phyloP scores from a whole-genome alignment of 2,113 vertebrate genomes.

The Psophia crepitans region DNA sequence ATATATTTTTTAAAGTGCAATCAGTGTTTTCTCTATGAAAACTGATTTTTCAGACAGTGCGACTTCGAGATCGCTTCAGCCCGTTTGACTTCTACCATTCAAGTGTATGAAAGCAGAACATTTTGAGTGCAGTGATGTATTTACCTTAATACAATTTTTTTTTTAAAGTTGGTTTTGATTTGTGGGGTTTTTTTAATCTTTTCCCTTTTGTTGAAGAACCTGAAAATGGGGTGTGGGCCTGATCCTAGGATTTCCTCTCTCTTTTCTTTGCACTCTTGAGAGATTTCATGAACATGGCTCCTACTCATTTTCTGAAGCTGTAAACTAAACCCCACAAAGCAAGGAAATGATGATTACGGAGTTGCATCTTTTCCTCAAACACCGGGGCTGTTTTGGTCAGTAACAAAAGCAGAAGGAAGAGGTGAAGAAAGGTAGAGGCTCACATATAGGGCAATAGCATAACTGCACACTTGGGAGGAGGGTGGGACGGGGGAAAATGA shows the following conservation, averaged over 20 bases:
- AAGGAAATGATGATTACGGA: not conserved
- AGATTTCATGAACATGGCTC: not conserved
- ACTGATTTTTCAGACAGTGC: not conserved
- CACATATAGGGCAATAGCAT: not conserved
- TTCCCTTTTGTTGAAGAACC: not conserved
- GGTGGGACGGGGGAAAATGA: not conserved
- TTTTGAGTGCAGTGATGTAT: not conserved
- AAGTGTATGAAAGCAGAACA: not conserved
- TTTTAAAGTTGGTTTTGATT: too few relatives aligned
- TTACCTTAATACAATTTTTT: not conserved
- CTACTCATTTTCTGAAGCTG: not conserved
- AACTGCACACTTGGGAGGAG: not conserved
- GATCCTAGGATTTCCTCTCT: not conserved
- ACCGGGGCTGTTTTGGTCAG: not conserved
- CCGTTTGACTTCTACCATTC: not conserved
- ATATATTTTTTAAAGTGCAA: not conserved
- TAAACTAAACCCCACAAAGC: not conserved
- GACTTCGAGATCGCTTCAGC: not conserved
- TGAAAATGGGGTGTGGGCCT: not conserved
- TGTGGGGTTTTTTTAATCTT: not conserved
- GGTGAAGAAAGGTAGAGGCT: not conserved
- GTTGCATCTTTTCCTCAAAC: not conserved
- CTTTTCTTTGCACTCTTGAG: not conserved
- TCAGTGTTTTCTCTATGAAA: not conserved
- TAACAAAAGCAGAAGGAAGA: not conserved